Evolutionary conservation across 1,140 invertebrate species (phyloP).

Genomic region (Danaus melanippus): DNA sequence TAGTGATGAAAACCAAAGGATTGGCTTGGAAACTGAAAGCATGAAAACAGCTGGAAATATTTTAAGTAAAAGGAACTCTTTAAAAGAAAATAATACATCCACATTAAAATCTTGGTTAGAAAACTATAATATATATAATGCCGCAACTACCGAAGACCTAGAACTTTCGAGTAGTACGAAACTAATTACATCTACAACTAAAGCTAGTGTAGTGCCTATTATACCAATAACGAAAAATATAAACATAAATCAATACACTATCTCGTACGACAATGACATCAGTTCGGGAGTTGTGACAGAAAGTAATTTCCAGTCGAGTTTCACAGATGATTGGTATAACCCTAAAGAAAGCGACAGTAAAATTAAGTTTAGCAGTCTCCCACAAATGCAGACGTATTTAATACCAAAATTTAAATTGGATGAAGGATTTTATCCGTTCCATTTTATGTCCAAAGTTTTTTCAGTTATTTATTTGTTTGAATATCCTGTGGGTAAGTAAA

Average conservation of each 20-base stretch:
- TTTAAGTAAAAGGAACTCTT: conserved; percentile 44
- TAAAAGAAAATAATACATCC: conserved; percentile 29
- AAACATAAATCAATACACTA: conserved; percentile 24
- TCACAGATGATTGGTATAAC: conserved; percentile 47
- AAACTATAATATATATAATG: conserved; percentile 33
- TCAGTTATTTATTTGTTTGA: conserved; percentile 59
- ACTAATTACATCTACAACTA: not conserved
- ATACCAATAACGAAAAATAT: conserved; percentile 53
- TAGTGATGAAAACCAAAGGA: conserved; percentile 6
- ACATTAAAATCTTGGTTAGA: conserved; percentile 42
- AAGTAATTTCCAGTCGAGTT: conserved; percentile 43
- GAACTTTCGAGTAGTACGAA: conserved; percentile 4
- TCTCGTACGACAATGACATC: conserved; percentile 32
- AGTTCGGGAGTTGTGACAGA: conserved; percentile 35
- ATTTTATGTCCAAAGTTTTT: conserved; percentile 61
- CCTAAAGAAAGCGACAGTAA: conserved; percentile 45
- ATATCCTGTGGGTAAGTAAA: conserved; percentile 58
- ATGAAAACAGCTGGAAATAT: conserved; percentile 25
- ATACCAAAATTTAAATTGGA: conserved; percentile 59
- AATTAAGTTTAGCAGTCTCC: conserved; percentile 61
- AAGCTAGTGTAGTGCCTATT: conserved; percentile 24
- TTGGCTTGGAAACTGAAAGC: conserved; percentile 30
- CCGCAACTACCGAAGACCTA: conserved; percentile 6
- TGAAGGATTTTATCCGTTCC: conserved; percentile 57
- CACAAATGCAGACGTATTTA: conserved; percentile 60